Evolutionary conservation across 2,113 vertebrate genomes (phyloP), one percentile per base, ranked within the genome.

Genomic region (Jaculus jaculus): DNA sequence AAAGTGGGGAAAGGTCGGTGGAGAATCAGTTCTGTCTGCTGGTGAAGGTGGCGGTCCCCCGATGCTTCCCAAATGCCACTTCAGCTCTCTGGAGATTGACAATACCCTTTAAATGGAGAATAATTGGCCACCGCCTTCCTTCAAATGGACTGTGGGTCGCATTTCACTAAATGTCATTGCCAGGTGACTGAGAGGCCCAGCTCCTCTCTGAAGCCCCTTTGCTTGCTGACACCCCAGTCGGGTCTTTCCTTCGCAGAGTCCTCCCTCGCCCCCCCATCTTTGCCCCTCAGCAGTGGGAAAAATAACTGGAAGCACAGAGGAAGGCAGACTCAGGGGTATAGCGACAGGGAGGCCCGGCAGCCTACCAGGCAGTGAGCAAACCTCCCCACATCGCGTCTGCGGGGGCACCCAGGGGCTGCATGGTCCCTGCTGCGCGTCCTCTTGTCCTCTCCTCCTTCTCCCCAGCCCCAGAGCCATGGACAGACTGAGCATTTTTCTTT

Each of bases 161-260:
- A 87, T 97, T 97, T 97, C 96, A 96, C 88, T 93, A 98, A 98
- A 98, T 97, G 96, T 96, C 96, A 39, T 89, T 92, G 84, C 95
- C 83, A 92, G 93, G 72, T 96, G 74, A 97, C 92, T 80, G 71
- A 81, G 95, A 89, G 89, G 92, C 96, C 96, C 90, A 87, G 39
- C 30, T 96, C 89, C 88, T 12, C 90, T 69, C 78, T 85, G 75
- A 74, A 96, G 90, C 91, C 90, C 65, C 42, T 88, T 89, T 82
- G 66, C 93, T 93, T 85, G 10, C 60, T 96, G 93, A 97, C 96
- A 96, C 61, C 26, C 32, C 81, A 84, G 74, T 42, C 18, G 0
- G 95, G 77, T 94, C 75, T 96, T n/a, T n/a, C 42, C 42, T 96
- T 88, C 34, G 72, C 79, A 95, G 92, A 69, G 81, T 93, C 89